Evolutionary conservation across 2,888 invertebrate genomes (phyloP).

Genomic region (Nesidiocoris tenuis): DNA sequence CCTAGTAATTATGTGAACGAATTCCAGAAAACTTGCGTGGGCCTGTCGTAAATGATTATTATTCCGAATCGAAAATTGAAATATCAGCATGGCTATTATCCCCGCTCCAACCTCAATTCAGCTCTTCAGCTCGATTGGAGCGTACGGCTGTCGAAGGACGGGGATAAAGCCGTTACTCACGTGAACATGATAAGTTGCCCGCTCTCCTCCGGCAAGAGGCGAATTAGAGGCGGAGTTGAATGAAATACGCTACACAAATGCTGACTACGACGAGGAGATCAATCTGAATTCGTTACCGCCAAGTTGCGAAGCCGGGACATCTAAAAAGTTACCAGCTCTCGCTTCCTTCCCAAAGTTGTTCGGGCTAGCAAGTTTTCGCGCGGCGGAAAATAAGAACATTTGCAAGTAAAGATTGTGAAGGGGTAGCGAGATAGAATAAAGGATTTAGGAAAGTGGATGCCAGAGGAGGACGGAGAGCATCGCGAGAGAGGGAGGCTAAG

Average conservation of each 20-base stretch:
- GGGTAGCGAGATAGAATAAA: not conserved
- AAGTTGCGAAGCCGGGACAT: not conserved
- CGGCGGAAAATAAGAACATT: slow-evolving; percentile 32
- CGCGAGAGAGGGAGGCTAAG: not conserved
- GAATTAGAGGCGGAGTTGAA: not conserved
- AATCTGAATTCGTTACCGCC: not conserved
- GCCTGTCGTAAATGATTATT: too few relatives aligned
- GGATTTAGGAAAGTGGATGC: not conserved
- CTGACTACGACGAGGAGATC: not conserved
- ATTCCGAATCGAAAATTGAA: too few relatives aligned
- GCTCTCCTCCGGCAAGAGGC: not conserved
- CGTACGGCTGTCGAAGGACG: too few relatives aligned
- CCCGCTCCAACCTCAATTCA: too few relatives aligned
- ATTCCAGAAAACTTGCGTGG: too few relatives aligned
- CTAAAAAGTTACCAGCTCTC: not conserved
- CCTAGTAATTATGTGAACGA: too few relatives aligned
- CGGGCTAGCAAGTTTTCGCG: slow-evolving; percentile 15
- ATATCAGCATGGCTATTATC: too few relatives aligned
- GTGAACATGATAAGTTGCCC: too few relatives aligned
- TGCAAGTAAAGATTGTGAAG: slow-evolving; percentile 35
- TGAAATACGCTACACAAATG: not conserved
- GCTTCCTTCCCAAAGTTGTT: not conserved
- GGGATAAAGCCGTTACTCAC: too few relatives aligned
- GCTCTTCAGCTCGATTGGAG: too few relatives aligned
- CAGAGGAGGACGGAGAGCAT: not conserved